Percentiles rank a stretch among this genome's conserved stretches.
phyloP scores from a whole-genome alignment of 2,888 invertebrate species.

The Drosophila fungiperda region DNA sequence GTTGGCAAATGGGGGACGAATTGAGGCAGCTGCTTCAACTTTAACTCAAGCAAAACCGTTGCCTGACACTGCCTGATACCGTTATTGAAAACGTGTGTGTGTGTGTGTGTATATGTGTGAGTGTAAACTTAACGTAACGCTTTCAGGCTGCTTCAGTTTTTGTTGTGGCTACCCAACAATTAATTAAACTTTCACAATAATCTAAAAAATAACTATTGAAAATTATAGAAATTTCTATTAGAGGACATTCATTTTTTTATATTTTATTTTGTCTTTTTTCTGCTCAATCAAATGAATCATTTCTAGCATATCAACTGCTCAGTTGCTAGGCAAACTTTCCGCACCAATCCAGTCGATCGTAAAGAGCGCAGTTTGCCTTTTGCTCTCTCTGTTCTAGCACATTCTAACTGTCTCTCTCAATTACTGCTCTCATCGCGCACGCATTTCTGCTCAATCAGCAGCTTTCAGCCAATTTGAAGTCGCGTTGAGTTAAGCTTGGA shows the following conservation, averaged over 20 bases:
- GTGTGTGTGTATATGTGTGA: slow-evolving; percentile 1
- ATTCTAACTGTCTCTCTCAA: neutral
- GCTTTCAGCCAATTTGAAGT: neutral
- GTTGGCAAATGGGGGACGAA: slow-evolving; percentile 45
- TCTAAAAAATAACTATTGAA: neutral
- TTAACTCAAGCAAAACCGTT: slow-evolving; percentile 29
- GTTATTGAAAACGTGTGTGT: slow-evolving; percentile 72
- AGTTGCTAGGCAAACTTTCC: no score
- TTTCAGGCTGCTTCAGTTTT: neutral
- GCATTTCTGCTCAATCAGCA: neutral
- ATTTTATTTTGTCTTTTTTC: no score
- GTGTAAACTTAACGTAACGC: neutral
- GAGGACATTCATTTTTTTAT: no score
- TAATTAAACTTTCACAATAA: neutral
- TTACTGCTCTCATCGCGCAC: neutral
- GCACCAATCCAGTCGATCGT: neutral
- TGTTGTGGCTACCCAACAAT: neutral
- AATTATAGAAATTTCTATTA: neutral
- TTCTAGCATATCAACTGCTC: no score
- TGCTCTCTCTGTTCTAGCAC: neutral
- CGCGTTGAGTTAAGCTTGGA: neutral
- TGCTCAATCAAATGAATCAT: no score
- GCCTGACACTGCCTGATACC: slow-evolving; percentile 76
- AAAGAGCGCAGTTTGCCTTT: neutral
- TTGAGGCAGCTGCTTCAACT: slow-evolving; percentile 14